Evolutionary conservation across 2,888 invertebrate genomes (phyloP).

Genomic region (Napeogenes sylphis): DNA sequence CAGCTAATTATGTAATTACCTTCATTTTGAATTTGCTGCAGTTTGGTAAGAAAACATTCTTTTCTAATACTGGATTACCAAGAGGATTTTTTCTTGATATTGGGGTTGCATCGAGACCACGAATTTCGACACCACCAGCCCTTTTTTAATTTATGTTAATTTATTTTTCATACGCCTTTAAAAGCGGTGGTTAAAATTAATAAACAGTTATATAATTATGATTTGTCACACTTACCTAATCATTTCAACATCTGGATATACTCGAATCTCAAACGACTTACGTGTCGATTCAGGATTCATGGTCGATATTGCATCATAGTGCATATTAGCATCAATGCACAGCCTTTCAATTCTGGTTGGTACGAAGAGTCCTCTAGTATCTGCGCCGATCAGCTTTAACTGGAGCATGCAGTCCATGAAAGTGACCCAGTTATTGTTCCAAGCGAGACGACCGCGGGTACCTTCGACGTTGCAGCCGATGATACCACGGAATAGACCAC

Average conservation of each 20-base stretch:
- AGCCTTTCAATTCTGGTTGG: slow-evolving; percentile 86
- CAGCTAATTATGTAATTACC: slow-evolving; percentile 37
- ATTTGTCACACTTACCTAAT: slow-evolving; percentile 51
- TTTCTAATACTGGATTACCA: slow-evolving; percentile 87
- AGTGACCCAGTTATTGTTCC: slow-evolving; percentile 91
- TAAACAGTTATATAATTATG: too few species aligned
- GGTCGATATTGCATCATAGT: slow-evolving; percentile 70
- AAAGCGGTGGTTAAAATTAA: too few species aligned
- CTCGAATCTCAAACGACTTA: slow-evolving; percentile 67
- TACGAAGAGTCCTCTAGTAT: slow-evolving; percentile 83
- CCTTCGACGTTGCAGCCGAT: slow-evolving; percentile 72
- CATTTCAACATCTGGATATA: slow-evolving; percentile 70
- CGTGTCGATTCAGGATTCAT: slow-evolving; percentile 66
- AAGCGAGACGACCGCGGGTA: slow-evolving; percentile 74
- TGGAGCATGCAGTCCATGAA: slow-evolving; percentile 95
- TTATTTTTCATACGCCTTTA: too few species aligned
- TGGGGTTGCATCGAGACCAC: slow-evolving; percentile 85
- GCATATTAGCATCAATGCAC: slow-evolving; percentile 81
- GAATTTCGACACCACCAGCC: slow-evolving; percentile 86
- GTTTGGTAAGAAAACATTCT: slow-evolving; percentile 84
- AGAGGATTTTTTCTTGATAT: slow-evolving; percentile 83
- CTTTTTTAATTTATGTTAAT: slow-evolving; percentile 48
- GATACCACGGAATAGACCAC: slow-evolving; percentile 79
- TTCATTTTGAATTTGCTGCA: slow-evolving; percentile 60
- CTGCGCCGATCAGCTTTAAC: slow-evolving; percentile 83